These are phyloP conservation scores for Agriopis marginaria DNA, from an alignment of 2,888 invertebrate genomes.

Conservation along the genomic window DNA sequence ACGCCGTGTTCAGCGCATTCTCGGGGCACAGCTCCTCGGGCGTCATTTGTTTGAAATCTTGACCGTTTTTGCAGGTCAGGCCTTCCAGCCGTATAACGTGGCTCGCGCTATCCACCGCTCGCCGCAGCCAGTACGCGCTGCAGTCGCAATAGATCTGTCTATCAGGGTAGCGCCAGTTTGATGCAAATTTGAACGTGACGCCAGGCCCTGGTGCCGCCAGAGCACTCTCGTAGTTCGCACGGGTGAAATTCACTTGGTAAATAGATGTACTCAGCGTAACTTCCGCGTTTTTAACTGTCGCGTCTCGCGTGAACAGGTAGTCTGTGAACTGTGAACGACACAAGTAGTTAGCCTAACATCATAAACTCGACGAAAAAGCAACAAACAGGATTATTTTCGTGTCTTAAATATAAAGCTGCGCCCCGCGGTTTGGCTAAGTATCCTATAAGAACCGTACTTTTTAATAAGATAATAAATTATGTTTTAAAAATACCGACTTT, in stretches of 20 bases:
- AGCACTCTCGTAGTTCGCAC: background rate
- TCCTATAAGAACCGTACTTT: too few relatives aligned
- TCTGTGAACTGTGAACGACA: background rate
- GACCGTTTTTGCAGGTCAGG: background rate
- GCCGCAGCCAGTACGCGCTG: background rate
- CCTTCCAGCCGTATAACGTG: background rate
- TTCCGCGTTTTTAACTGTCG: background rate
- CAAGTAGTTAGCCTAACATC: background rate
- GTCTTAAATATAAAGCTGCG: too few relatives aligned
- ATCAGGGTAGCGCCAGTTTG: background rate
- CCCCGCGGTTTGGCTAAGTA: background rate
- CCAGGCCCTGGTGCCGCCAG: background rate
- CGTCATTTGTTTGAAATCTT: background rate
- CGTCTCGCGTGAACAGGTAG: background rate
- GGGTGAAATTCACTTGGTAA: background rate
- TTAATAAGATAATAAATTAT: too few relatives aligned
- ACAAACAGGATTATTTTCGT: too few relatives aligned
- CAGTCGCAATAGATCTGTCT: background rate
- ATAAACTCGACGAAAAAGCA: background rate
- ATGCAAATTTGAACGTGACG: background rate
- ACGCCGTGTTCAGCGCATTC: background rate
- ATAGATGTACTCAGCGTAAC: background rate
- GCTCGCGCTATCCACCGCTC: background rate
- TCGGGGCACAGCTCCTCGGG: constrained; percentile 1
- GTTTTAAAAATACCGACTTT: too few relatives aligned